Base-by-base conservation (phyloP, 2,888 invertebrate species). In the Amphiduros pacificus region DNA sequence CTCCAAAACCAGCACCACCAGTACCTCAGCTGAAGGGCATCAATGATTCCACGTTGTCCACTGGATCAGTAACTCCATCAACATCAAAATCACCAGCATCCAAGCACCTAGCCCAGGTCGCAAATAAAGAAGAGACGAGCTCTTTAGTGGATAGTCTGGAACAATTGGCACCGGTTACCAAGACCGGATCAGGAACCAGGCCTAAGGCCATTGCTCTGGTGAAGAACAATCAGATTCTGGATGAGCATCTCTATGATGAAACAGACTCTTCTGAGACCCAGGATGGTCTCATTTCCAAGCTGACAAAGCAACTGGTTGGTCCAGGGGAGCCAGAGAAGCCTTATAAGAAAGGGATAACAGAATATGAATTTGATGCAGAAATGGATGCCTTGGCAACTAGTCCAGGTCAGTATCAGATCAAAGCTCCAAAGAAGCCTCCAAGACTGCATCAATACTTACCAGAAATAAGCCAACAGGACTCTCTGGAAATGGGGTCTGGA, bases 301-400 rank as follows among this genome's bases (percentile, higher is more conserved):
- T 53, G 48, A 54, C 49, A 1, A 60, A 53, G 36, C 53, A 60
- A 26, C 22, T 56, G 9, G 56, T 49, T 9, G 44, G 48, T 2
- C 56, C 56, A 3, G n/a, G n/a, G n/a, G 56, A 56, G 32, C 41
- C 41, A 20, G 31, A 20, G 20, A 54, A 60, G 54, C 61, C 58
- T 31, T 67, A 67, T 60, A 62, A 57, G 36, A 32, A 57, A n/a
- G 67, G 64, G 20, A 53, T 61, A 24, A 67, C 67, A 5, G 60
- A 65, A 32, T 67, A 67, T 32, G 28, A 44, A 17, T 67, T 67
- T 41, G 59, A 63, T 28, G 49, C 52, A 4, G 48, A 27, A n/a
- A 29, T 48, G 20, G n/a, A n/a, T 20, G 20, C 26, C 27, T 4
- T 40, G n/a, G 26, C n/a, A 27, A 28, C 53, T 5, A 24, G 31